Evolutionary conservation across 2,797 vertebrate genomes (phyloP).

Genomic region (Sebastes diaconus): DNA sequence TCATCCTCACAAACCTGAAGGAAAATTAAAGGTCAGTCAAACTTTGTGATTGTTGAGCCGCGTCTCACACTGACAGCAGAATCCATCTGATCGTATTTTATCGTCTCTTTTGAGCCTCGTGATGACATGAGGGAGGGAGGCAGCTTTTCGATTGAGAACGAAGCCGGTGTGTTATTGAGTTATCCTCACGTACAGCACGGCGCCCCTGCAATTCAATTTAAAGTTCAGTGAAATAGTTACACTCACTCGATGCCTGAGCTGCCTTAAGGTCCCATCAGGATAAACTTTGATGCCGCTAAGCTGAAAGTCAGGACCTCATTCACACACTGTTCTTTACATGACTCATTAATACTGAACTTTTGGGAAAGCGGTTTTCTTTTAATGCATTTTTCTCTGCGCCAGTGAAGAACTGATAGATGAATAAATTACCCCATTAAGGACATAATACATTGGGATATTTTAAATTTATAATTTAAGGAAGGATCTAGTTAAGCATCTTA

Average conservation of each 20-base stretch:
- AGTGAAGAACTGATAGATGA: not conserved
- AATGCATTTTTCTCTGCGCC: conserved; percentile 6
- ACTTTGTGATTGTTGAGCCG: not conserved
- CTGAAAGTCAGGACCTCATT: conserved; percentile 17
- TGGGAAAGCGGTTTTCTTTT: not conserved
- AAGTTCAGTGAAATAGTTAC: conserved; percentile 33
- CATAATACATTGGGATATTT: not conserved
- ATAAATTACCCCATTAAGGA: not conserved
- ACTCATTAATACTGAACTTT: not conserved
- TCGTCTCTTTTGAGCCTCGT: not conserved
- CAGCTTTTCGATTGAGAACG: conserved; percentile 15
- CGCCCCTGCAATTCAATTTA: conserved; percentile 41
- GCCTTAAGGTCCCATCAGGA: conserved; percentile 14
- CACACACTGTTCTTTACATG: not conserved
- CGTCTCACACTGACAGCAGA: not conserved
- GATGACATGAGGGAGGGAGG: not conserved
- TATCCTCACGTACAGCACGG: conserved; percentile 6
- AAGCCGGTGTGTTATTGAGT: conserved; percentile 27
- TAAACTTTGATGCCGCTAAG: conserved; percentile 21
- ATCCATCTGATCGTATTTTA: conserved; percentile 8
- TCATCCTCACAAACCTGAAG: conserved; percentile 8
- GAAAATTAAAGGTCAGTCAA: conserved; percentile 19
- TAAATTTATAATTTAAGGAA: not conserved
- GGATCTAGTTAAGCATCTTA: not conserved
- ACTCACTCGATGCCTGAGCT: conserved; percentile 6